These are phyloP conservation scores for Neoscelio sp. DNA, from an alignment of 2,888 invertebrate species.

Conservation along the genomic window DNA sequence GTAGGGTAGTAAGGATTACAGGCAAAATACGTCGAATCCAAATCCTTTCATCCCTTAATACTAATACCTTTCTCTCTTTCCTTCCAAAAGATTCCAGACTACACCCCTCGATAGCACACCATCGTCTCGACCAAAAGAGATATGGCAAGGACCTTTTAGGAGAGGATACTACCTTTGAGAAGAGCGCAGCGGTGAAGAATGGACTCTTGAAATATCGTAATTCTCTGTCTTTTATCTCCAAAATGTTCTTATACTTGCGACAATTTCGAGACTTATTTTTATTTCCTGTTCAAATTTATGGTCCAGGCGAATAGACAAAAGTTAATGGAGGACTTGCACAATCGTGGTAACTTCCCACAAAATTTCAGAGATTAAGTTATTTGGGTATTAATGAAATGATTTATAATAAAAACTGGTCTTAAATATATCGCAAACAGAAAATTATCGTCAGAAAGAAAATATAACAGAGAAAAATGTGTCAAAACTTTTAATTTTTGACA, in stretches of 20 bases:
- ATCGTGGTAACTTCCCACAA: constrained; percentile 2
- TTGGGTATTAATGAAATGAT: constrained; percentile 8
- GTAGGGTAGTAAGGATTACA: constrained; percentile 75
- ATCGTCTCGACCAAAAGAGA: constrained; percentile 61
- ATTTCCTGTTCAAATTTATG: constrained; percentile 52
- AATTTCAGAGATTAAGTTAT: constrained; percentile 14
- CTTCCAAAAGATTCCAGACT: constrained; percentile 55
- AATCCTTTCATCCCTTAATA: constrained; percentile 79
- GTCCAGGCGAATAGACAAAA: constrained; percentile 31
- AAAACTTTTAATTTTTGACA: too few relatives aligned
- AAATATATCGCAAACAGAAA: too few relatives aligned
- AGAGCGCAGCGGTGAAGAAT: constrained; percentile 63
- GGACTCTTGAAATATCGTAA: constrained; percentile 70
- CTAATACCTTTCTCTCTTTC: constrained; percentile 63
- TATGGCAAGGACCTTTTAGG: constrained; percentile 62
- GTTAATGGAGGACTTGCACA: constrained; percentile 29
- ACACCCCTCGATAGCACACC: constrained; percentile 64
- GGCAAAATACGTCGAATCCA: constrained; percentile 79
- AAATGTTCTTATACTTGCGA: constrained; percentile 60
- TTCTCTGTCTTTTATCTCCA: constrained; percentile 61
- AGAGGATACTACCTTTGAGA: constrained; percentile 51
- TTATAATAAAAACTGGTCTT: too few relatives aligned
- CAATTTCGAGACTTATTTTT: constrained; percentile 57
- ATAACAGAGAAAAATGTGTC: too few relatives aligned
- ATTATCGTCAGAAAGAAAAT: too few relatives aligned